phyloP scores from a whole-genome alignment of 2,113 vertebrate genomes.

The Anarhynchus alexandrinus region DNA sequence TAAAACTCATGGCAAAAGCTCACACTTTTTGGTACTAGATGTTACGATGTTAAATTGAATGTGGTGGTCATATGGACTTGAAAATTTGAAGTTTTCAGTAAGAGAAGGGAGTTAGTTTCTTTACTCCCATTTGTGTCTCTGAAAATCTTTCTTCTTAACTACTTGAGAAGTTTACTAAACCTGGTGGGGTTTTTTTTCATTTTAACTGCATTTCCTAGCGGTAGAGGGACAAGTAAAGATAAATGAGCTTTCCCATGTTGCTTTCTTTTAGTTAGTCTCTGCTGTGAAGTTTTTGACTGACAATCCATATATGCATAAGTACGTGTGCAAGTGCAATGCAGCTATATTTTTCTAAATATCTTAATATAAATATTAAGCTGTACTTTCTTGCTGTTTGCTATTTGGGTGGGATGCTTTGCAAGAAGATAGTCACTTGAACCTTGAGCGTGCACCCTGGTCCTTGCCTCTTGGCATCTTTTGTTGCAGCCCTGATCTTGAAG shows the following conservation, averaged over 20 bases:
- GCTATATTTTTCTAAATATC: not conserved
- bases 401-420: not conserved
- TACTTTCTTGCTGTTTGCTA: not conserved
- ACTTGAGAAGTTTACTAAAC: not conserved
- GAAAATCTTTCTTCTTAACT: not conserved
- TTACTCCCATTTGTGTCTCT: not conserved
- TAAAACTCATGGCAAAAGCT: not conserved
- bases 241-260: not conserved
- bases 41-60: not conserved
- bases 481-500: not conserved
- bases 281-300: not conserved
- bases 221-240: not conserved
- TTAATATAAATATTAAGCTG: not conserved
- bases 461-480: not conserved
- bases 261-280: not conserved
- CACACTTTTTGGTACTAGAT: not conserved
- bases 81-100: not conserved
- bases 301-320: not conserved
- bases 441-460: accelerated
- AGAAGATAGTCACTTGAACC: not conserved
- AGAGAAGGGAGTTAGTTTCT: not conserved
- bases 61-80: not conserved
- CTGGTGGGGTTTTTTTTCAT: not conserved
- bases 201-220: not conserved
- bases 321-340: not conserved